Conservation (phyloP, 2,113 vertebrate species). For the Progne subis region DNA sequence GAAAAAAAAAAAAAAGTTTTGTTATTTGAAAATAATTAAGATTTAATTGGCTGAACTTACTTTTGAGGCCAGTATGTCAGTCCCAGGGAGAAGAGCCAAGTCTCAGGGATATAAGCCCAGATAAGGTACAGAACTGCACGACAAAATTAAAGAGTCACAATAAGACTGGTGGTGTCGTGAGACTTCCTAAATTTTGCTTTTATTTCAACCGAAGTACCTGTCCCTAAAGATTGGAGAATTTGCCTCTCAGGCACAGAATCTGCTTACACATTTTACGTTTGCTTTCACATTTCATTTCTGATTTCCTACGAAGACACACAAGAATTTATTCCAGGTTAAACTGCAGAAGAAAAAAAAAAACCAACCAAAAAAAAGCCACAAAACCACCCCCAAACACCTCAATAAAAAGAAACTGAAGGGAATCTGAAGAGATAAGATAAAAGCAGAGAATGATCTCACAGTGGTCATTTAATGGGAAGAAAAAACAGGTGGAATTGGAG, state of each 20-base stretch:
- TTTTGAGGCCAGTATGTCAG: constrained; percentile 98
- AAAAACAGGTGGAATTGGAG: not conserved
- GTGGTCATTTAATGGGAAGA: not conserved
- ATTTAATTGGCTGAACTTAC: constrained; percentile 76
- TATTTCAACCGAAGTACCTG: not conserved
- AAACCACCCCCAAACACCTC: not conserved
- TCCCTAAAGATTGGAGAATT: not conserved
- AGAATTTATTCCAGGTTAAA: not conserved
- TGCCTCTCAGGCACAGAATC: not conserved
- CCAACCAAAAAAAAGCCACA: no score
- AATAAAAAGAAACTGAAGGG: not conserved
- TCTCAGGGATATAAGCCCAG: constrained; percentile 93
- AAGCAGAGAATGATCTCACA: not conserved
- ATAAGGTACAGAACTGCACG: constrained; percentile 86
- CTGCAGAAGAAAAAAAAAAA: not conserved
- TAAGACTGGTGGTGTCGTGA: not conserved
- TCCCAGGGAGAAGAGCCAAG: constrained; percentile 89
- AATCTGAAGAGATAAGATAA: not conserved
- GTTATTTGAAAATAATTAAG: not conserved
- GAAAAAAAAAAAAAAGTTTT: not conserved
- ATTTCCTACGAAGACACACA: not conserved
- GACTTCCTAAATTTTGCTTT: not conserved
- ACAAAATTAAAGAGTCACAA: not conserved
- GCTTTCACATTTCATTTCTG: not conserved
- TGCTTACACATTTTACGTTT: not conserved